Base-by-base conservation (phyloP, 2,113 vertebrate genomes). In the Catharus bicknelli region DNA sequence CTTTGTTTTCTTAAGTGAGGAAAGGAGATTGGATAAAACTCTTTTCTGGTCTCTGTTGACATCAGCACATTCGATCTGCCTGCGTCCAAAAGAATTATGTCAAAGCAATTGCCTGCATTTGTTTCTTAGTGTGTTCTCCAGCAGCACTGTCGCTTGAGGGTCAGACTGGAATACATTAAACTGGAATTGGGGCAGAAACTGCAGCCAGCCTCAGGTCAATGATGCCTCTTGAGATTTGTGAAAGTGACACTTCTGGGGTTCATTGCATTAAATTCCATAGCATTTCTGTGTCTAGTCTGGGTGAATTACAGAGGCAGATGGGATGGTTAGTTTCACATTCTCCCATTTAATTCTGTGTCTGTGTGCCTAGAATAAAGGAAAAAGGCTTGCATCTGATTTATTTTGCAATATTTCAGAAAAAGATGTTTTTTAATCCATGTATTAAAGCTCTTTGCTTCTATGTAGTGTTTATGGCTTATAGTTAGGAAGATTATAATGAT, bases 231-330 rank as follows among this genome's bases (percentile, higher is more conserved):
- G 96, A 96, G 93, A 88, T 96, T 61, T 86, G 85, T 4, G 21
- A 86, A 95, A 95, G 90, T 93, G 96, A 96, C 93, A 86, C 90
- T 95, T 91, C 88, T 86, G 79, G 79, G 57, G 68, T 94, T 96
- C 87, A 78, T 64, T 91, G 64, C 82, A 83, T 96, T 90, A 81
- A 74, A 84, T 90, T 77, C 55, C 87, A 29, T 78, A 77, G 68
- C 68, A 64, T 94, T 92, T 40, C 87, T 70, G n/a, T 7, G 4
- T 81, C 85, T 94, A 61, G 59, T 80, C 91, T 94, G 64, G 75
- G 53, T 90, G 82, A 74, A 73, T 88, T 94, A 72, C 53, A 81
- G 58, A 95, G 85, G 86, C 63, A 26, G 61, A 88, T 90, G 64
- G 53, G 48, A 47, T 38, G 63, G 25, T 83, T 94, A 86, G 48